These are phyloP conservation scores for Pandion haliaetus DNA, from an alignment of 2,113 vertebrate genomes.

Conservation along the genomic window DNA sequence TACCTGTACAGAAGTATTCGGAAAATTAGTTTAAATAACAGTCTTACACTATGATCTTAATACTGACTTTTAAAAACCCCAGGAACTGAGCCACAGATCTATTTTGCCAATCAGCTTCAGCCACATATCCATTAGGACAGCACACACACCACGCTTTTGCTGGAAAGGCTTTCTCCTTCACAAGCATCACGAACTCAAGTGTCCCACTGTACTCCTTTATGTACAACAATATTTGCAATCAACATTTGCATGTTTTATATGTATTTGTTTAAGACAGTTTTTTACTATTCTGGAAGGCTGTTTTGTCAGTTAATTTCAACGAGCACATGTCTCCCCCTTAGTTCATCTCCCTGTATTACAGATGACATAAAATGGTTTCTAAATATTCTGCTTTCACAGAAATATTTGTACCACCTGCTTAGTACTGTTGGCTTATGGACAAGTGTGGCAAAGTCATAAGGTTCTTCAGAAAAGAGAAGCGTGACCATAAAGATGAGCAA, in stretches of 20 bases:
- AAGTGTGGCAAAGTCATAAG: accelerated
- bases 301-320: background rate
- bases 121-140: background rate
- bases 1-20: background rate
- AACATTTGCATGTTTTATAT: background rate
- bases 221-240: accelerated
- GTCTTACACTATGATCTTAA: background rate
- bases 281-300: background rate
- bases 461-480: background rate
- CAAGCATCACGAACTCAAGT: background rate
- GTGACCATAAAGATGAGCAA: background rate
- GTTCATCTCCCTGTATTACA: background rate
- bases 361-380: background rate
- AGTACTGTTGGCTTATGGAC: background rate
- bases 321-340: background rate
- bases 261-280: background rate
- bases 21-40: background rate
- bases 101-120: background rate
- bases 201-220: background rate
- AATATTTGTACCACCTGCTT: background rate
- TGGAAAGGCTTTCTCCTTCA: background rate
- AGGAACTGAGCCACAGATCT: background rate
- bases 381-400: background rate
- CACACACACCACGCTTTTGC: background rate
- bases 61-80: background rate